phyloP scores from a whole-genome alignment of 2,797 vertebrate species.

The Cryptoprocta ferox region DNA sequence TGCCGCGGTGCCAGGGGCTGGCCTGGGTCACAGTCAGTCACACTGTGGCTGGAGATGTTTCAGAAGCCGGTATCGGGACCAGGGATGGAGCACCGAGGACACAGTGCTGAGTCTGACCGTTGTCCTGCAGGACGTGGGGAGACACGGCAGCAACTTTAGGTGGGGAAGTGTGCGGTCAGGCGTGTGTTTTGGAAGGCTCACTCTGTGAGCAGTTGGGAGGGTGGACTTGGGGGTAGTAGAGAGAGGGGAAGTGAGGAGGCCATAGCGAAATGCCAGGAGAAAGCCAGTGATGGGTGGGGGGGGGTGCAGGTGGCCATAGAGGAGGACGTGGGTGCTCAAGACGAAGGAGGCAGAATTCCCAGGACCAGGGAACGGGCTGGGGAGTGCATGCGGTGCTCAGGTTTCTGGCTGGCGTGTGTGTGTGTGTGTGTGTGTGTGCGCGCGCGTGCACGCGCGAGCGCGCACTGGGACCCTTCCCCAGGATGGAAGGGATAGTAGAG shows the following conservation, averaged over 20 bases:
- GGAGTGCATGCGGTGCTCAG: rapidly evolving
- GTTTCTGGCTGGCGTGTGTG: neutral
- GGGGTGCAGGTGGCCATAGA: too few species aligned
- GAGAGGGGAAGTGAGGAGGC: neutral
- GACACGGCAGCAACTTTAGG: neutral
- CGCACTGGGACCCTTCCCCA: neutral
- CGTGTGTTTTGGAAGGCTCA: neutral
- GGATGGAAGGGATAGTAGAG: rapidly evolving
- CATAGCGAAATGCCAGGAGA: neutral
- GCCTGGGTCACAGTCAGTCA: neutral
- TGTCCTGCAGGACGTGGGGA: neutral
- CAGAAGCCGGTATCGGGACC: neutral
- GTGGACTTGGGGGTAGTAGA: neutral
- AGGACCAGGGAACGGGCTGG: neutral
- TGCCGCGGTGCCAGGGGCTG: neutral
- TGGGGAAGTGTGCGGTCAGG: neutral
- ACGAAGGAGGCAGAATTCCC: neutral
- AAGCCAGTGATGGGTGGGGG: too few species aligned
- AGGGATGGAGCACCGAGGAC: rapidly evolving
- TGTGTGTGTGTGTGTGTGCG: too few species aligned
- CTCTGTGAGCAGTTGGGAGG: neutral
- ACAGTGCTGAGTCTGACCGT: rapidly evolving
- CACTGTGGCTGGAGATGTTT: neutral
- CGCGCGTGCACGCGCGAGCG: too few species aligned
- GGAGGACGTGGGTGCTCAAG: rapidly evolving